Evolutionary conservation across 1,140 invertebrate genomes (phyloP).

Genomic region (Drosophila ambigua): DNA sequence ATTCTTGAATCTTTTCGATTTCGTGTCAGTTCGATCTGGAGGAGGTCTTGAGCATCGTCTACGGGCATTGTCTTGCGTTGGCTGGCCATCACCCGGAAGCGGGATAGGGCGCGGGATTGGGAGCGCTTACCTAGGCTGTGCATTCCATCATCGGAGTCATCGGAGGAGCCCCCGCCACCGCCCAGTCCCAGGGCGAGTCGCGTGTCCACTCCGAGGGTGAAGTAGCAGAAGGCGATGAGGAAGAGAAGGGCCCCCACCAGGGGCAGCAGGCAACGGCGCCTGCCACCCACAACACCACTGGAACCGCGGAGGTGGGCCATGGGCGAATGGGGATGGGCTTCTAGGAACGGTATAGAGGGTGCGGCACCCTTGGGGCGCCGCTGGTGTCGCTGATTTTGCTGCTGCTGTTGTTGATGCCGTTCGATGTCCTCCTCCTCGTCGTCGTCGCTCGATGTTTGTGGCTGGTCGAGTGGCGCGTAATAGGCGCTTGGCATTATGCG

Average conservation of each 20-base stretch:
- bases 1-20: no score
- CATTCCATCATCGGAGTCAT: conserved; percentile 38
- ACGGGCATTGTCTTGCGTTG: no score
- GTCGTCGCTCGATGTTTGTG: conserved; percentile 54
- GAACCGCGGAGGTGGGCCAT: conserved; percentile 6
- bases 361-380: conserved; percentile 1
- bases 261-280: conserved; percentile 40
- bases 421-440: conserved; percentile 46
- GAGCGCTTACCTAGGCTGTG: conserved; percentile 62
- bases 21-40: no score
- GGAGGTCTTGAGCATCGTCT: no score
- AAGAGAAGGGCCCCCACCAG: conserved; percentile 13
- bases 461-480: conserved; percentile 58
- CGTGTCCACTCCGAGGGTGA: conserved; percentile 44
- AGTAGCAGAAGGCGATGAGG: conserved; percentile 50
- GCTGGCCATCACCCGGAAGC: not conserved
- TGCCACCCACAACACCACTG: conserved; percentile 11
- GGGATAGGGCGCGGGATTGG: not conserved
- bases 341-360: not conserved
- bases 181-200: conserved; percentile 39
- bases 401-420: conserved; percentile 24
- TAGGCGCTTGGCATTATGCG: conserved; percentile 71
- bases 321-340: not conserved
- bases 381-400: conserved; percentile 11
- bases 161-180: not conserved